phyloP scores from a whole-genome alignment of 2,888 invertebrate genomes.

The Norana najaformis region DNA sequence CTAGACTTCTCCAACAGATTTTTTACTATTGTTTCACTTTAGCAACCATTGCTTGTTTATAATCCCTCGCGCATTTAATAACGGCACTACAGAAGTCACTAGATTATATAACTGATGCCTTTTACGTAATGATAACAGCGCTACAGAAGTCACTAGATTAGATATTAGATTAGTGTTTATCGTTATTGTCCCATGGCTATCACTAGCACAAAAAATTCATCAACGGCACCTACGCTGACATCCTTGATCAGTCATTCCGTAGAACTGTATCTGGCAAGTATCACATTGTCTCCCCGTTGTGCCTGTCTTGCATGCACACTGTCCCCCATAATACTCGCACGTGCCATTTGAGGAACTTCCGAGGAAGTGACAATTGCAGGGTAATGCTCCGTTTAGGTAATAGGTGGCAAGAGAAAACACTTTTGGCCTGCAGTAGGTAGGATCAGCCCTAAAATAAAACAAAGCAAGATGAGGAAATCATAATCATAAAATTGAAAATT shows the following conservation, averaged over 20 bases:
- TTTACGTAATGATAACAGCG: neutral
- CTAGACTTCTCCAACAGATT: neutral
- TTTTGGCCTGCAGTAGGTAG: conserved; percentile 39
- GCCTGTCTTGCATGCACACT: conserved; percentile 52
- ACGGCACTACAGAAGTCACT: neutral
- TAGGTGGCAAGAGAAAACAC: conserved; percentile 47
- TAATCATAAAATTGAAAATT: no score
- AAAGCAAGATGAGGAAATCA: no score
- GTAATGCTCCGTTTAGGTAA: conserved; percentile 47
- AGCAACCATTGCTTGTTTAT: neutral
- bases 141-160: neutral
- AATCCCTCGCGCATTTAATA: neutral
- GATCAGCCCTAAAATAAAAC: neutral
- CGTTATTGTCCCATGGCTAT: neutral
- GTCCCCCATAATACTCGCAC: conserved; percentile 48
- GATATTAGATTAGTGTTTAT: neutral
- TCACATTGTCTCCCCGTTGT: conserved; percentile 50
- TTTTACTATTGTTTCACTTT: neutral
- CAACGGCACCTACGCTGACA: conserved; percentile 43
- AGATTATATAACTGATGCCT: neutral
- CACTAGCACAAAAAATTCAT: neutral
- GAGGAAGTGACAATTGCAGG: conserved; percentile 49
- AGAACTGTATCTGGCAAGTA: conserved; percentile 47
- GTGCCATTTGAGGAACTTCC: conserved; percentile 43
- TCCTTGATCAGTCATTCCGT: conserved; percentile 45